A percentile compares a stretch with the other conserved stretches of the same genome.
These are phyloP conservation scores for Bombus sylvicola DNA, from an alignment of 1,140 invertebrate species.

Conservation along the genomic window DNA sequence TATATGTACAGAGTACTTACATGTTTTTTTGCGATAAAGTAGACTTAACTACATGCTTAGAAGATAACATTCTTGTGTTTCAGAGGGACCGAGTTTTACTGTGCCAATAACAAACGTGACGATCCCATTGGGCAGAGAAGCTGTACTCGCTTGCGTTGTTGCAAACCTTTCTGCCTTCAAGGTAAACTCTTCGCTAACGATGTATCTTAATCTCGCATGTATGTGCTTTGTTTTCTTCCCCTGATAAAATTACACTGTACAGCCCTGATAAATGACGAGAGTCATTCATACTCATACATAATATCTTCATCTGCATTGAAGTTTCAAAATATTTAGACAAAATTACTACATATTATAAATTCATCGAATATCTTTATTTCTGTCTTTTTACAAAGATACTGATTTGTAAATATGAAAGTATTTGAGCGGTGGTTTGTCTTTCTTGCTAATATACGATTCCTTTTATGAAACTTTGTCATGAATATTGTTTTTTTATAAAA, in stretches of 20 bases:
- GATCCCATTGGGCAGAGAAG: constrained; percentile 91
- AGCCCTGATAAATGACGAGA: background rate
- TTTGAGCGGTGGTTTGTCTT: too few species aligned
- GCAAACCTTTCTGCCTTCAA: constrained; percentile 92
- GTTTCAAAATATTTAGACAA: background rate
- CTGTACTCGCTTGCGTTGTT: constrained; percentile 91
- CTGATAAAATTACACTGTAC: background rate
- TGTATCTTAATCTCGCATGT: constrained; percentile 30
- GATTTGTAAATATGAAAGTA: too few species aligned
- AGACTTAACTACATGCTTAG: constrained; percentile 21
- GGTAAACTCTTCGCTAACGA: constrained; percentile 84
- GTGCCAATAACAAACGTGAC: constrained; percentile 93
- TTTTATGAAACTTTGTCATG: too few species aligned
- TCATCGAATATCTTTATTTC: too few species aligned
- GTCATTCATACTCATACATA: background rate
- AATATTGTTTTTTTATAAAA: too few species aligned
- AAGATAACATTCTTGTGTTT: constrained; percentile 79
- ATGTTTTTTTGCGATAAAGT: background rate
- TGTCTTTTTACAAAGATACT: too few species aligned
- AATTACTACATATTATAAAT: background rate
- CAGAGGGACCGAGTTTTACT: constrained; percentile 89
- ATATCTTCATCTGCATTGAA: background rate
- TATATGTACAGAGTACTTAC: background rate
- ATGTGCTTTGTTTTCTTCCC: background rate
- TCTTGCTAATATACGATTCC: too few species aligned